Evolutionary conservation across 1,140 invertebrate species (phyloP), one percentile per base, ranked within the genome.

Genomic region (Sarcophaga peregrina): DNA sequence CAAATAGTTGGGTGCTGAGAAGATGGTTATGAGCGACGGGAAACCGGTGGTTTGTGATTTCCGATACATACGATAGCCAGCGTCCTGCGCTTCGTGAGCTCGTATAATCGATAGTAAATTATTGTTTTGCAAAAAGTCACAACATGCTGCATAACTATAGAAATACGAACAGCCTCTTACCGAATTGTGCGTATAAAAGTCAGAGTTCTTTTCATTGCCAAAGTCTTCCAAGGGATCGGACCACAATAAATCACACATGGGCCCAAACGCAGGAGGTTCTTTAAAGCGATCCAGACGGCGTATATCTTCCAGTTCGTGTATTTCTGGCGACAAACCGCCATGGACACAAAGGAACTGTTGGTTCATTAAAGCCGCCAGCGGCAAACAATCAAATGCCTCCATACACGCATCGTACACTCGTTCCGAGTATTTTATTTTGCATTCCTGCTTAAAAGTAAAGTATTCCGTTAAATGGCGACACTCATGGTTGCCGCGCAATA

Each of bases 391-490:
- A 92, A 99, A 99, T 80, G 98, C 97, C 87, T 99, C 98, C 98
- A 99, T 99, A 93, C 98, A 99, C 84, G 97, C 97, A 93, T 99
- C 98, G 93, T 99, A 99, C 85, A 99, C 97, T 91, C 96, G 95
- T 92, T 99, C 98, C 88, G 98, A 98, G 94, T 99, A 99, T 94
- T 99, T 99, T 92, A 99, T 99, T 95, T 97, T 97, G 97, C 98
- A 99, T 95, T 99, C 98, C 94, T 99, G 97, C 93, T 99, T 99
- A 94, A 99, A 99, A 90, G 98, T 99, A 94, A 99, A 99, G 92
- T 99, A 99, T 94, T 99, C 98, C 92, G 98, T 99, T 91, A 99
- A 95, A 95, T 99, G 98, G 91, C 98, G 95, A 94, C 98, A 99
- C 93, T 99, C 98, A 92, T 99, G 98, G 92, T 99, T 99, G 90